A percentile compares a stretch with the other conserved stretches of the same genome.
These are phyloP conservation scores for Kradibia gibbosae DNA, from an alignment of 1,140 invertebrate species.

Conservation along the genomic window DNA sequence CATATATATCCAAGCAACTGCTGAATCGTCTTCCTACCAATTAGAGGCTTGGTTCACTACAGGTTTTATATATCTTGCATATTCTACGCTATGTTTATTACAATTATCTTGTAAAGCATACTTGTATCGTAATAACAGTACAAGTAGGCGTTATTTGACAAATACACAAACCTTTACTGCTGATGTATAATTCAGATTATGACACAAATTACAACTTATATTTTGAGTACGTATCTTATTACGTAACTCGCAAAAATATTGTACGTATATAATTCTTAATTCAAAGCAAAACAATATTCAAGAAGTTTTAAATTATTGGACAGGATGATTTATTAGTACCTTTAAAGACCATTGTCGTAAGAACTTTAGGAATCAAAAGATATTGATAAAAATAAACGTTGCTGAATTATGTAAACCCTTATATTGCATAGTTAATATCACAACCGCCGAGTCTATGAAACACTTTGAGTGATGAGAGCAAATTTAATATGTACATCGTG, in stretches of 20 bases:
- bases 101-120: slow-evolving; percentile 30
- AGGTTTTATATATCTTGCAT: background rate
- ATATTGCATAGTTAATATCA: background rate
- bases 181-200: slow-evolving; percentile 3
- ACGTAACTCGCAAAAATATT: background rate
- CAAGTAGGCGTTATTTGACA: slow-evolving; percentile 11
- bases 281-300: background rate
- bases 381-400: background rate
- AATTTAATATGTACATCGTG: background rate
- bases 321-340: background rate
- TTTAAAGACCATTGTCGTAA: background rate
- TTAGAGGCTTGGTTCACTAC: slow-evolving; percentile 2
- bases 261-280: background rate
- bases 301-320: background rate
- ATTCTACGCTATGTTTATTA: slow-evolving; percentile 31
- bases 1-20: background rate
- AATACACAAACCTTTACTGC: background rate
- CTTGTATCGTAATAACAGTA: slow-evolving; percentile 23
- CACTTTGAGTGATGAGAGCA: background rate
- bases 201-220: slow-evolving; percentile 5
- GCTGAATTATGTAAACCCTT: background rate
- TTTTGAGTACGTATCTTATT: background rate
- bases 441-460: background rate
- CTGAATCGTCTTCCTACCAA: slow-evolving; percentile 30
- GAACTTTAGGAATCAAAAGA: too few relatives aligned